Base-by-base conservation (phyloP, 2,113 vertebrate genomes). In the Rhadina sibilatrix region DNA sequence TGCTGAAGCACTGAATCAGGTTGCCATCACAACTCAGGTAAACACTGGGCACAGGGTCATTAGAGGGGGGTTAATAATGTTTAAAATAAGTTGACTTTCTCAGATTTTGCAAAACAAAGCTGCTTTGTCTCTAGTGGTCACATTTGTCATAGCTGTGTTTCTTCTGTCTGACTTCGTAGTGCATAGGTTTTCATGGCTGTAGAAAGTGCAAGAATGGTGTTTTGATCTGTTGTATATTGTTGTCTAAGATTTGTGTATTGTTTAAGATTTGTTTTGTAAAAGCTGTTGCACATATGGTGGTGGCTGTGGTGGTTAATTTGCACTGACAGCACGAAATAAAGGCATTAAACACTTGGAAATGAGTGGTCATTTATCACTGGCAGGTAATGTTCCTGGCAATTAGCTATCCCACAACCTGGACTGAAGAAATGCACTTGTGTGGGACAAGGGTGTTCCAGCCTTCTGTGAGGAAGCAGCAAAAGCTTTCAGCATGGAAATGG, bases 301-400 rank as follows among this genome's bases (percentile, higher is more conserved):
- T 98, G 89, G 97, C 14, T 66, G 71, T 94, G 90, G 93, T 98
- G 88, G 96, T 84, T 53, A 46, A 70, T 63, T 97, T 97, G 96
- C 98, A 98, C 96, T 91, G 56, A 91, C 50, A 64, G 89, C 94
- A 98, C 93, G n/a, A 93, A 98, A 98, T 98, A 98, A 98, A 98
- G 94, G 96, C 97, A 98, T 97, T 96, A 89, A 97, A 98, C 90
- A 87, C 65, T 6, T 65, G 57, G 72, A 96, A 95, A 87, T 25
- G 94, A 85, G 87, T 97, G 93, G 46, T 57, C 52, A 37, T 96
- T 96, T 87, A 27, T 94, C 42, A 35, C 33, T 66, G 66, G 47
- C 37, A 86, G 68, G n/a, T 61, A 56, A 14, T 1, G 2, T 72
- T 70, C 47, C 52, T 80, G 47, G 18, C 25, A 50, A 20, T 25